phyloP scores from a whole-genome alignment of 2,797 vertebrate genomes.

The Loris lydekkerianus region DNA sequence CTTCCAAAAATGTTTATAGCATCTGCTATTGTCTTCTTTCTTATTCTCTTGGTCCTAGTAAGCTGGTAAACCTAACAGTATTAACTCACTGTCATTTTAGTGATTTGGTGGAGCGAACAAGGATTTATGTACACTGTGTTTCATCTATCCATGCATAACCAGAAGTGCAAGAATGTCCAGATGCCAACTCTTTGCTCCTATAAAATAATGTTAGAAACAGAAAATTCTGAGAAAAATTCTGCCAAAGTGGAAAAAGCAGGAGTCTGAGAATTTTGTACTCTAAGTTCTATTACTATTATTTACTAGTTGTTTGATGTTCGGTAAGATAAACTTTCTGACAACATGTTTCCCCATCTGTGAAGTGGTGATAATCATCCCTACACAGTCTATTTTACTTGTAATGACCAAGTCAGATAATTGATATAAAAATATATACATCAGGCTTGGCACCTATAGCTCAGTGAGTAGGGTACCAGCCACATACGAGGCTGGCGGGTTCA shows the following conservation, averaged over 20 bases:
- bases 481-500: no score
- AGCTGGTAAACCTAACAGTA: slow-evolving; percentile 38
- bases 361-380: background rate
- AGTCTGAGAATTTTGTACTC: background rate
- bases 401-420: background rate
- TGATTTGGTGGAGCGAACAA: background rate
- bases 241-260: slow-evolving; percentile 40
- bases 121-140: background rate
- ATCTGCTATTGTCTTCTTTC: slow-evolving; percentile 10
- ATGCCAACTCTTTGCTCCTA: background rate
- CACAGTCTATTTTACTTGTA: slow-evolving; percentile 9
- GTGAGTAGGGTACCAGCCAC: no score
- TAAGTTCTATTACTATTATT: slow-evolving; percentile 35
- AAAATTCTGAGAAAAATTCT: background rate
- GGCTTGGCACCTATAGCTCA: no score
- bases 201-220: background rate
- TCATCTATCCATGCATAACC: slow-evolving; percentile 2
- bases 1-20: background rate
- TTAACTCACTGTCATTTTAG: slow-evolving; percentile 2
- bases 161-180: slow-evolving; percentile 27
- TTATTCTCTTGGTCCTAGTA: slow-evolving; percentile 30
- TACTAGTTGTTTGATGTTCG: background rate
- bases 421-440: slow-evolving; percentile 35
- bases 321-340: slow-evolving; percentile 26
- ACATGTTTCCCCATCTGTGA: slow-evolving; percentile 36